Base-by-base conservation (phyloP, 2,888 invertebrate genomes). In the Lasioglossum calceatum region DNA sequence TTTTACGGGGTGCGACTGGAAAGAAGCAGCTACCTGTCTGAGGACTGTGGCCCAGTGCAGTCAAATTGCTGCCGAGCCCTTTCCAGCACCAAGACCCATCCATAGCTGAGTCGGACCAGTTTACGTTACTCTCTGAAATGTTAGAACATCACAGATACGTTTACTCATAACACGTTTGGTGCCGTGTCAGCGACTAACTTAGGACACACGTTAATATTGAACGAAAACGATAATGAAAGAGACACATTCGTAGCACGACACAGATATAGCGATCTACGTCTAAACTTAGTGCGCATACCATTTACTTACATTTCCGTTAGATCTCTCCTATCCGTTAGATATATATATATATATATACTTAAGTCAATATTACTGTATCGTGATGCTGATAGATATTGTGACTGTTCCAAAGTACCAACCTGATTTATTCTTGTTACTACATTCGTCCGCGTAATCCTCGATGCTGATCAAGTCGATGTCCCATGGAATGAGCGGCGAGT, bases 21-120 rank as follows among this genome's bases (percentile, higher is more conserved):
- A 95, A 96, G 95, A 97, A 97, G 88, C 96, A 96, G 94, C 97
- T 97, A 88, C 95, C 95, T 86, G 96, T 96, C 73, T 96, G 88
- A 39, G 94, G 96, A 94, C 96, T 96, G 94, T 97, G 97, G 94
- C 97, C 97, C 94, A 97, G 94, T 86, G 96, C 96, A 89, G 96
- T 95, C 92, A 96, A 96, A 88, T 96, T 96, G 92, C 91, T 92
- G 78, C 93, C 94, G 86, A 96, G 94, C 88, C 94, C 92, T 88
- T 93, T 92, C 95, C 95, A 95, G 93, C 94, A 93, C 95, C 95
- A 93, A 91, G 95, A 91, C 91, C 93, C 94, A 92, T 95, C 94
- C 89, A 94, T 88, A 92, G 94, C 92, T 92, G 95, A 91, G 94
- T 95, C 95, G 74, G 94, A 94, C 95, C 95, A 95, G 84, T 94